Evolutionary conservation across 1,140 invertebrate genomes (phyloP).

Genomic region (Neodiprion virginianus): DNA sequence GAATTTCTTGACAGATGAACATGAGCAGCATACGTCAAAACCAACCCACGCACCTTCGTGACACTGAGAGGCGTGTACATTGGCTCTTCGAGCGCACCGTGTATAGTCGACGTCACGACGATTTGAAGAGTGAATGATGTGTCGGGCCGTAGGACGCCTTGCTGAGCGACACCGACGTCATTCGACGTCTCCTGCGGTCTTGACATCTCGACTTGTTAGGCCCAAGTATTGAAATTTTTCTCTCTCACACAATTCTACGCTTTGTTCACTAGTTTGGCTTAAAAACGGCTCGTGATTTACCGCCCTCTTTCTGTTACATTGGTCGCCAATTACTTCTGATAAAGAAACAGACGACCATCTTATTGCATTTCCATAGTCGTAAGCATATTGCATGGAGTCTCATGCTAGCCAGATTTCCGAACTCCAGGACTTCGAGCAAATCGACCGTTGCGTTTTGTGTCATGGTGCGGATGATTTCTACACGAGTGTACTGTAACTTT

Average conservation of each 20-base stretch:
- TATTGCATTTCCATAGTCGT: no score
- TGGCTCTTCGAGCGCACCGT: background rate
- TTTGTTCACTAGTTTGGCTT: background rate
- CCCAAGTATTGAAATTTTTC: background rate
- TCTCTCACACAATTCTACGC: background rate
- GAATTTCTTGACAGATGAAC: no score
- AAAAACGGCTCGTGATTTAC: background rate
- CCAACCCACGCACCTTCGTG: no score
- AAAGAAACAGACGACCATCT: no score
- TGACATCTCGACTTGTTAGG: slow-evolving; percentile 40
- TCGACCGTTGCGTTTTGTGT: no score
- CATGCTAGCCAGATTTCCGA: no score
- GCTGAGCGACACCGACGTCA: slow-evolving; percentile 35
- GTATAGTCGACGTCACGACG: slow-evolving; percentile 22
- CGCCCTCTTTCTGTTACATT: background rate
- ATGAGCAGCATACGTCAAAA: no score
- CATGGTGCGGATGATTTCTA: no score
- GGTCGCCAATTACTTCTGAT: background rate
- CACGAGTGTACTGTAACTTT: no score
- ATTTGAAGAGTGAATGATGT: slow-evolving; percentile 36
- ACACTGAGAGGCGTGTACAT: no score
- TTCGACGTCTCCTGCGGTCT: background rate
- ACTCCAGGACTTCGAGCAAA: no score
- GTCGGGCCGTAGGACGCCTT: slow-evolving; percentile 32
- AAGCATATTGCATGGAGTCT: no score